phyloP scores from a whole-genome alignment of 2,797 vertebrate species.

The Rousettus madagascariensis region DNA sequence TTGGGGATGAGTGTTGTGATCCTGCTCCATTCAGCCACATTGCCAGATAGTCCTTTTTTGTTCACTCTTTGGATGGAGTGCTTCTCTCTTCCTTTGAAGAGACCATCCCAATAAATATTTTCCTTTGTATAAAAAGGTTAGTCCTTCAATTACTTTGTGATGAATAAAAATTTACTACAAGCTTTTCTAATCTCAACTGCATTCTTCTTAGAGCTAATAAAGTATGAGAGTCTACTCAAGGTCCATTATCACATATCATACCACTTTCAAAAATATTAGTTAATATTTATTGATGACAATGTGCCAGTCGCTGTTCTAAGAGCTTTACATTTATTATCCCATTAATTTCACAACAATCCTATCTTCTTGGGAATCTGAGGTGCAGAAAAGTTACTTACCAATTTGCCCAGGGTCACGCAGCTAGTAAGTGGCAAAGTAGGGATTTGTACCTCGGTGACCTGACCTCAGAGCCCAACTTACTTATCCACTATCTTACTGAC shows the following conservation, averaged over 20 bases:
- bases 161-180: slow-evolving; percentile 15
- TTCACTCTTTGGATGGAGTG: neutral
- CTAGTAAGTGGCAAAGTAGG: neutral
- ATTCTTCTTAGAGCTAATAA: slow-evolving; percentile 24
- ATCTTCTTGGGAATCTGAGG: neutral
- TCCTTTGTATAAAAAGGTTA: neutral
- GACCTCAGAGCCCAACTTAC: neutral
- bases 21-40: neutral
- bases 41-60: neutral
- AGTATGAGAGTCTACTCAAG: neutral
- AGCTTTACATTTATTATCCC: neutral
- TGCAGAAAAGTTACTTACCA: neutral
- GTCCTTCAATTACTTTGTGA: slow-evolving; percentile 26
- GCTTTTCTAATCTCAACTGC: slow-evolving; percentile 37
- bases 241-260: neutral
- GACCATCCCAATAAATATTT: neutral
- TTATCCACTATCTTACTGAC: neutral
- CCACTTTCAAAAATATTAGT: neutral
- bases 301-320: neutral
- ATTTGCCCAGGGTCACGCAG: neutral
- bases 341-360: neutral
- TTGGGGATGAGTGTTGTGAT: neutral
- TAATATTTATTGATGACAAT: slow-evolving; percentile 26
- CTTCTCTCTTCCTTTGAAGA: slow-evolving; percentile 28
- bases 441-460: neutral